Base-by-base conservation (phyloP, 2,888 invertebrate species). In the Venusia cambrica region DNA sequence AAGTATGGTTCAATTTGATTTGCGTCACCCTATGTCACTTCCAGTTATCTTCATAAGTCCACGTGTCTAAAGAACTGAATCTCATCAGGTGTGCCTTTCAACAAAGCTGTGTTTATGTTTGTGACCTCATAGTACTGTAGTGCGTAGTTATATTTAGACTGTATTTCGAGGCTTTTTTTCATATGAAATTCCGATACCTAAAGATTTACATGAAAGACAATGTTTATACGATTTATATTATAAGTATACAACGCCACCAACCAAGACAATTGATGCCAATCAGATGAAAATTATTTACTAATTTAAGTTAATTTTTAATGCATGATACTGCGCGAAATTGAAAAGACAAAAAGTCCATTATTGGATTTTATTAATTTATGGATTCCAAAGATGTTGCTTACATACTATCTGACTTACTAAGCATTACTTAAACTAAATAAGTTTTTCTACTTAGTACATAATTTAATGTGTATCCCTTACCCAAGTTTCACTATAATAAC, bases 101-200 rank as follows among this genome's bases (percentile, higher is more conserved):
- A 20, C 5, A 16, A 5, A 6, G 9, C 11, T 32, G 31, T 45
- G 40, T 28, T 27, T 26, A 35, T 16, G 14, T 45, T 45, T 43
- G 31, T 41, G 26, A 42, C 44, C 14, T 22, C 37, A 31, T 54
- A 33, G 35, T 44, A 38, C 38, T 38, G 54, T 73, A 73, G 65
- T 45, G 46, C 42, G 48, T 75, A 73, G 63, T 63, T 45, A 62
- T 62, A 62, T 55, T 63, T 73, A 73, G 74, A 67, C 62, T 67
- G 67, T 69, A 67, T 69, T 66, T 73, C 38, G 79, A 83, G 76
- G 81, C 78, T 80, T 78, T 73, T n/a, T n/a, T 71, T 61, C 50
- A 39, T 52, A 36, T 65, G 62, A 52, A 45, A 54, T 61, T 65
- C 63, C 54, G 54, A 61, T 42, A n/a, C n/a, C n/a, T n/a, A 61